Base-by-base conservation (phyloP, 1,140 invertebrate genomes). In the Pogonomyrmex californicus region DNA sequence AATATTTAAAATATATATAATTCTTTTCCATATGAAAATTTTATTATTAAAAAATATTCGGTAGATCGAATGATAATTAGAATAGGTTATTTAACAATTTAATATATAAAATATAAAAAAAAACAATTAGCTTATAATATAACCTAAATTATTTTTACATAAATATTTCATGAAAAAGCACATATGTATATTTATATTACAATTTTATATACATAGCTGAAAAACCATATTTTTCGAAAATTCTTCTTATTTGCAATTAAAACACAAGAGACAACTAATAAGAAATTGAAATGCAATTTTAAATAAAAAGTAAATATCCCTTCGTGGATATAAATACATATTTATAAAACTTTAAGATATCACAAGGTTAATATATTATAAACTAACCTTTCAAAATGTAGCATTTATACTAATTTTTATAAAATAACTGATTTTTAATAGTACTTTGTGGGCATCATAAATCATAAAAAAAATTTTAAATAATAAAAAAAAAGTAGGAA, bases 1-100 rank as follows among this genome's bases (percentile, higher is more conserved):
- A 54, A 63, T 17, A 65, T 66, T 66, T 66, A 12, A 60, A 60
- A 60, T 41, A 41, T n/a, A 66, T n/a, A 10, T 44, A 66, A 66
- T 66, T 44, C 7, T 66, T 23, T 23, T 44, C 3, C n/a, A 23
- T 30, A 33, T 5, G 14, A 62, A 66, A n/a, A 66, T 44, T 66
- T 41, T n/a, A 41, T 23, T 0, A 41, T 65, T n/a, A 41, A 63
- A n/a, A 1, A 54, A 23, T 56, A 6, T 56, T 56, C 7, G n/a
- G 23, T 56, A 7, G 4, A n/a, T 56, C 5, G 1, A 0, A 12
- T 0, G 3, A 44, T 12, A 66, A 66, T 44, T 23, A 5, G 23
- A 66, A n/a, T 44, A 44, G n/a, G 23, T 4, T 44, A 5, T 66
- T 44, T 12, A 5, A 44, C n/a, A 41, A 5, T 65, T 5, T 10